Percentiles rank a stretch among this genome's conserved stretches.
phyloP scores from a whole-genome alignment of 2,888 invertebrate species.

The Microctonus brassicae region DNA sequence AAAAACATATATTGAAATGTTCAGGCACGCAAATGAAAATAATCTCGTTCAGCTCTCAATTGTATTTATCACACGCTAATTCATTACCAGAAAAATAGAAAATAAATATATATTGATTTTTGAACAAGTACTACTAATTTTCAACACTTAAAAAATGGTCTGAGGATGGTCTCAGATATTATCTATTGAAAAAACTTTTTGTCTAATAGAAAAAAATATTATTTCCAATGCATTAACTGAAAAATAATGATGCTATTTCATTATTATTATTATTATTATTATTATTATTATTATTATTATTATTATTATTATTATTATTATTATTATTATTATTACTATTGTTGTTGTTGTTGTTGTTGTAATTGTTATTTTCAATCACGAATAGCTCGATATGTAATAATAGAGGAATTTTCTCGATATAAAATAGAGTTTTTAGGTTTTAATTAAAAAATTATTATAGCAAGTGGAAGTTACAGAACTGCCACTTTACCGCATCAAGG shows the following conservation, averaged over 20 bases:
- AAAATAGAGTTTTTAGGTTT: slow-evolving; percentile 22
- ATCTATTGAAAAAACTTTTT: background rate
- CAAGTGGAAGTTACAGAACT: slow-evolving; percentile 49
- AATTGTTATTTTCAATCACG: background rate
- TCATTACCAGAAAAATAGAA: background rate
- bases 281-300: too few relatives aligned
- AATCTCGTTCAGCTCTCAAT: slow-evolving; percentile 31
- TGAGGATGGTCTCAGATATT: background rate
- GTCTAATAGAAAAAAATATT: background rate
- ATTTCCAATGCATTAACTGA: background rate
- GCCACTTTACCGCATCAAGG: slow-evolving; percentile 47
- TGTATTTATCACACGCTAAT: slow-evolving; percentile 1
- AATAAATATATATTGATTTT: slow-evolving; percentile 19
- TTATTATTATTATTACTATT: too few relatives aligned
- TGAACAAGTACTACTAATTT: background rate
- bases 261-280: too few relatives aligned
- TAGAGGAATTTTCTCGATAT: background rate
- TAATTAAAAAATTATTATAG: slow-evolving; percentile 33
- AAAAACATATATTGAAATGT: background rate
- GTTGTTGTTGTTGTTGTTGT: too few relatives aligned
- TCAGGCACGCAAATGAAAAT: background rate
- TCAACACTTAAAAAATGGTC: background rate
- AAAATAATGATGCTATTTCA: slow-evolving; percentile 13
- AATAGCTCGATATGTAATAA: background rate
- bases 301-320: too few relatives aligned